These are phyloP conservation scores for Syngnathus scovelli DNA, from an alignment of 2,113 vertebrate genomes.

Conservation along the genomic window DNA sequence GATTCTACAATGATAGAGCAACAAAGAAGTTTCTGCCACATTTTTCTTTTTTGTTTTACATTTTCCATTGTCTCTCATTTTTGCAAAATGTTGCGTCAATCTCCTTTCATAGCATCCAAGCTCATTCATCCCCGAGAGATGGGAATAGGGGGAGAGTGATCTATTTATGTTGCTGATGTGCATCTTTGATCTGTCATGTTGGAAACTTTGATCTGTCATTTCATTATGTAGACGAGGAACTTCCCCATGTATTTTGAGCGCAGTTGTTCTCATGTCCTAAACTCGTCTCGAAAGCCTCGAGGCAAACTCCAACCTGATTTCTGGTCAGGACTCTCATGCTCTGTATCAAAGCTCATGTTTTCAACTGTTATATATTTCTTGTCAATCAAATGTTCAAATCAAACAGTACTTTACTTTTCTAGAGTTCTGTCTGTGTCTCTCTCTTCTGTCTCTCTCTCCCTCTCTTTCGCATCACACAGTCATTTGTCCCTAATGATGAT, in stretches of 20 bases:
- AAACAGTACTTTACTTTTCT: background rate
- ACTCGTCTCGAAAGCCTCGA: conserved; percentile 14
- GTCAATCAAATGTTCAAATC: conserved; percentile 12
- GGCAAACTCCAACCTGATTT: conserved; percentile 12
- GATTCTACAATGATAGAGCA: background rate
- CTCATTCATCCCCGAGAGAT: conserved; percentile 17
- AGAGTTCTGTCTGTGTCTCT: background rate
- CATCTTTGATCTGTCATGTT: conserved; percentile 29
- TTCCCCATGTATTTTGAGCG: background rate
- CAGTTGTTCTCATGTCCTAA: background rate
- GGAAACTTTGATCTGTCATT: conserved; percentile 34
- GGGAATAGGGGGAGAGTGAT: conserved; percentile 7
- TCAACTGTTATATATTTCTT: background rate
- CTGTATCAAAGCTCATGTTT: conserved; percentile 5
- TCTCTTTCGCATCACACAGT: background rate
- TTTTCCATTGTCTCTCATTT: background rate
- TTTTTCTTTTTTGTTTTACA: background rate
- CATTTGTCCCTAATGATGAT: background rate
- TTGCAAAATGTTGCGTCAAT: conserved; percentile 44
- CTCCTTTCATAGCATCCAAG: conserved; percentile 18
- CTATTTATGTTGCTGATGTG: conserved; percentile 32
- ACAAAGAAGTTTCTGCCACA: background rate
- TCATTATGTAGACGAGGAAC: conserved; percentile 13
- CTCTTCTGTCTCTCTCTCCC: background rate
- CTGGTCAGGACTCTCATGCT: conserved; percentile 5